Base-by-base conservation (phyloP, 2,888 invertebrate species). In the Agrenia bidenticulata region DNA sequence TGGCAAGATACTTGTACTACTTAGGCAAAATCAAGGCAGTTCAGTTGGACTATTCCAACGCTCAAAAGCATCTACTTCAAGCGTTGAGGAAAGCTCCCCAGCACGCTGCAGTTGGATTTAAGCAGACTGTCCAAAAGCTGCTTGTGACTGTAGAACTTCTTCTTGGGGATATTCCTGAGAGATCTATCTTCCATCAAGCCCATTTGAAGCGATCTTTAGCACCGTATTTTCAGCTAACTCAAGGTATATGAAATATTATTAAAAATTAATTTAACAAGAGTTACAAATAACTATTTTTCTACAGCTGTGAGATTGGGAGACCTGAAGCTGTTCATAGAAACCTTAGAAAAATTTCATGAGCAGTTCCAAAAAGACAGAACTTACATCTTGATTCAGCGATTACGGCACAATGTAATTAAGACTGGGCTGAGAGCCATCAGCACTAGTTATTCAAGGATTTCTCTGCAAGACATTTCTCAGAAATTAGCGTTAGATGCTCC, bases 321-420 rank as follows among this genome's bases (percentile, higher is more conserved):
- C 80, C 83, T 99, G 50, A 92, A 91, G 73, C 86, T 92, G 73
- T 99, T 99, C 81, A 92, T 94, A 27, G 92, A 94, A 80, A 95
- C 95, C 0, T 83, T 98, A 61, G 89, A 92, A 76, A 90, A 92
- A 78, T 94, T 89, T 81, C 92, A 93, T 0, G 88, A 90, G 0
- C 91, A 94, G 79, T 99, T 99, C 80, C 88, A 94, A 73, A 85
- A 85, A 74, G 98, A 99, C 81, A 92, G 95, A 78, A 99, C 99
- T 0, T 95, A 94, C 77, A 96, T 97, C 24, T 82, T 99, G 67
- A 98, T 99, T 77, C 85, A 98, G 54, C 89, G 99, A 69, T 84
- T 99, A 62, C 87, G 97, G 61, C 99, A 99, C 80, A 99, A 99
- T 82, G 99, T 99, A 1, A 98, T 99, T 78, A 98, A 98, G 82